phyloP scores from a whole-genome alignment of 2,888 invertebrate species.

The Leucophenga montana region DNA sequence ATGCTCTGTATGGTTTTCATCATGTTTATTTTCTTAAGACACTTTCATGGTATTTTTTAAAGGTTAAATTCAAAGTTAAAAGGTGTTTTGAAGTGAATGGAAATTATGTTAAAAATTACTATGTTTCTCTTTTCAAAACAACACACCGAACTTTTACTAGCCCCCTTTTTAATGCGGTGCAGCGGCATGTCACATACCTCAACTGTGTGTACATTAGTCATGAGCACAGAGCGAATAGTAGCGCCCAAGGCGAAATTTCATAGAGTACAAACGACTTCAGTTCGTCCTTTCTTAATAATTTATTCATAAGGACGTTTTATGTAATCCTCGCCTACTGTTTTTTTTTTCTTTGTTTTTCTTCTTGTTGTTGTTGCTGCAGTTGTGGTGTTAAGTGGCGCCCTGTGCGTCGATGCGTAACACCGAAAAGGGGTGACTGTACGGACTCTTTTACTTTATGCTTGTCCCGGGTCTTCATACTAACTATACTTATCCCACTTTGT shows the following conservation, averaged over 20 bases:
- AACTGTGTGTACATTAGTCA: background rate
- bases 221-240: background rate
- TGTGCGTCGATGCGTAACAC: constrained; percentile 1
- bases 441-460: background rate
- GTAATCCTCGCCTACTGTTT: constrained; percentile 50
- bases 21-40: no score
- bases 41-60: no score
- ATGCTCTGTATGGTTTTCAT: no score
- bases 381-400: constrained; percentile 8
- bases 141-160: no score
- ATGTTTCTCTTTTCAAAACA: no score
- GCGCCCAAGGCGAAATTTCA: background rate
- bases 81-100: no score
- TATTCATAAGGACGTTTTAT: constrained; percentile 63
- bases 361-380: constrained; percentile 26
- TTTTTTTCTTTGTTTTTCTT: constrained; percentile 21
- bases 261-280: background rate
- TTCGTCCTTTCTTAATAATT: constrained; percentile 51
- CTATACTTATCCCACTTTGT: background rate
- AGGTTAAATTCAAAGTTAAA: no score
- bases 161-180: background rate
- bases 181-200: background rate
- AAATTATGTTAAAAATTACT: no score
- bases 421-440: background rate
- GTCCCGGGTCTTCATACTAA: background rate